Percentiles rank a stretch among this genome's conserved stretches.
These are phyloP conservation scores for Megalonaias nervosa DNA, from an alignment of 1,140 invertebrate species.

Conservation along the genomic window DNA sequence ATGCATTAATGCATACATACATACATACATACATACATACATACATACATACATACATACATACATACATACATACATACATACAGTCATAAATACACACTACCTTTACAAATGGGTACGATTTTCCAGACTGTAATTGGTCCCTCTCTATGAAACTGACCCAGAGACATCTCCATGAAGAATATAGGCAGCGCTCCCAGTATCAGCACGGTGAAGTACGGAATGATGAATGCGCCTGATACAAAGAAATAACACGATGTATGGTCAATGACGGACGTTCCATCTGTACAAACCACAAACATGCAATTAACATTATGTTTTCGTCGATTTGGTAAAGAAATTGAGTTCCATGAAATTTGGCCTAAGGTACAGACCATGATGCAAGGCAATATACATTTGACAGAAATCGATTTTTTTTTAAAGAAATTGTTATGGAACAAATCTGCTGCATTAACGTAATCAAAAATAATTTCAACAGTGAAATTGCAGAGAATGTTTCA, in stretches of 20 bases:
- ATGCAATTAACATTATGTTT: not conserved
- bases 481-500: no score
- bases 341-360: not conserved
- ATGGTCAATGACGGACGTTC: not conserved
- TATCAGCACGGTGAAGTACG: slow-evolving; percentile 70
- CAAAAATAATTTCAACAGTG: no score
- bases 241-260: slow-evolving; percentile 26
- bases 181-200: slow-evolving; percentile 72
- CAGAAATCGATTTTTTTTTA: not conserved
- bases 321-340: no score
- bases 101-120: slow-evolving; percentile 96
- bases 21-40: not conserved
- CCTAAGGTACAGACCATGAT: not conserved
- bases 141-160: slow-evolving; percentile 71
- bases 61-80: no score
- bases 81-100: no score
- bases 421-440: not conserved
- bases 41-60: not conserved
- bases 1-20: not conserved
- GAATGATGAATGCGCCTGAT: slow-evolving; percentile 70
- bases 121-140: slow-evolving; percentile 80
- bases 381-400: not conserved
- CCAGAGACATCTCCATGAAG: slow-evolving; percentile 73
- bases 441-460: not conserved
- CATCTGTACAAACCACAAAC: not conserved